Evolutionary conservation across 2,113 vertebrate genomes (phyloP).

Genomic region (Thunnus maccoyii): DNA sequence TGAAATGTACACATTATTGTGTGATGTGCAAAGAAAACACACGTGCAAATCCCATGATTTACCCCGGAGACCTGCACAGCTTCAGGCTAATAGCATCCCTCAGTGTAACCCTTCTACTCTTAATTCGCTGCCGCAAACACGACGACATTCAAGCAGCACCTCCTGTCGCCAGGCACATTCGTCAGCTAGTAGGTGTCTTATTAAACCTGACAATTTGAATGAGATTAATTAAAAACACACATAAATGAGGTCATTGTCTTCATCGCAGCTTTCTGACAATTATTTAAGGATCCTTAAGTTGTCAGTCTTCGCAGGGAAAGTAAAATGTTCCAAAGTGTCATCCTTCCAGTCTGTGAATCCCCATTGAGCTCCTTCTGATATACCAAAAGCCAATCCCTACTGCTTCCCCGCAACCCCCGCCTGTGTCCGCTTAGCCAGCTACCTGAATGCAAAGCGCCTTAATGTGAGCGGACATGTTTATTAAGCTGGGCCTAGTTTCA

Average conservation of each 20-base stretch:
- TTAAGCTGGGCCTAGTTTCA: slow-evolving; percentile 84
- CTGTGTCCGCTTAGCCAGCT: slow-evolving; percentile 75
- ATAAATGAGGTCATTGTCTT: slow-evolving; percentile 24
- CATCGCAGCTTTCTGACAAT: background rate
- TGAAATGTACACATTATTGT: slow-evolving; percentile 27
- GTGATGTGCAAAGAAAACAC: slow-evolving; percentile 42
- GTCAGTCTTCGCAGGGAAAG: slow-evolving; percentile 24
- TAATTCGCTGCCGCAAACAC: slow-evolving; percentile 2
- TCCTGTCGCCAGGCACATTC: slow-evolving; percentile 16
- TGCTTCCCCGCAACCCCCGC: slow-evolving; percentile 57
- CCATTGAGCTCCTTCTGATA: slow-evolving; percentile 51
- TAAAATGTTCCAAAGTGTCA: slow-evolving; percentile 36
- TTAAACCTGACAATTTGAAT: slow-evolving; percentile 39
- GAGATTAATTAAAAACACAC: slow-evolving; percentile 42
- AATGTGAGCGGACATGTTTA: slow-evolving; percentile 86
- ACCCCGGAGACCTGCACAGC: slow-evolving; percentile 40
- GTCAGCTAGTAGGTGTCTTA: slow-evolving; percentile 24
- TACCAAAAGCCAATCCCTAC: slow-evolving; percentile 55
- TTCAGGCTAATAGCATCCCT: slow-evolving; percentile 25
- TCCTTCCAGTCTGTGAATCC: slow-evolving; percentile 32
- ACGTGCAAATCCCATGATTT: slow-evolving; percentile 32
- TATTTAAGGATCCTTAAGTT: slow-evolving; percentile 36
- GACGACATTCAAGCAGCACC: background rate
- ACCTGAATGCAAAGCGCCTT: slow-evolving; percentile 83
- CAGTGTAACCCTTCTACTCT: background rate